Conservation (phyloP, 2,888 invertebrate genomes). For the Apantesis nais region DNA sequence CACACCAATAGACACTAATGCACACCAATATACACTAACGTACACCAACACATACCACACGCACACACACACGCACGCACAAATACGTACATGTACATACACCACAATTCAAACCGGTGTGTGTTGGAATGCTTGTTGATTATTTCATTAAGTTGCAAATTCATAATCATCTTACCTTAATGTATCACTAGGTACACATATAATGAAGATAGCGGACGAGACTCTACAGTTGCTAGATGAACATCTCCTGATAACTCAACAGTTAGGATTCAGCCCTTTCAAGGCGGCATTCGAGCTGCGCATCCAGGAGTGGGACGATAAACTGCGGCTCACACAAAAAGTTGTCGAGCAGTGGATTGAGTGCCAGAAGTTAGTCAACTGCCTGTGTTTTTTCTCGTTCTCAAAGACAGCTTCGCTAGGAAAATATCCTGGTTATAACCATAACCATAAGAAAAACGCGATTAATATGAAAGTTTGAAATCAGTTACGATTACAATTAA, state of each 20-base stretch:
- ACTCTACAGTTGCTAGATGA: slow-evolving; percentile 90
- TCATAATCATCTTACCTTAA: background rate
- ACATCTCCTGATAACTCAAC: slow-evolving; percentile 90
- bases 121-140: no score
- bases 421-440: no score
- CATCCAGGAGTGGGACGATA: slow-evolving; percentile 91
- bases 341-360: slow-evolving; percentile 89
- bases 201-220: slow-evolving; percentile 91
- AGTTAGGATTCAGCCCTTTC: slow-evolving; percentile 91
- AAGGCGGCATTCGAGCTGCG: slow-evolving; percentile 91
- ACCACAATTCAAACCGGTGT: no score
- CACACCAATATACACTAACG: no score
- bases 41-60: no score
- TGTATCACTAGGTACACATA: slow-evolving; percentile 86
- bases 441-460: no score
- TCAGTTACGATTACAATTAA: no score
- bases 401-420: no score
- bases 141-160: background rate
- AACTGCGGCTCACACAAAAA: slow-evolving; percentile 87
- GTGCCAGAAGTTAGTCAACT: slow-evolving; percentile 88
- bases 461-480: no score
- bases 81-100: no score
- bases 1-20: no score
- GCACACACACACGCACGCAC: no score
- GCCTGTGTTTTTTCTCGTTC: background rate